phyloP scores from a whole-genome alignment of 2,113 vertebrate genomes.

The Ptilorrhoa leucosticta region DNA sequence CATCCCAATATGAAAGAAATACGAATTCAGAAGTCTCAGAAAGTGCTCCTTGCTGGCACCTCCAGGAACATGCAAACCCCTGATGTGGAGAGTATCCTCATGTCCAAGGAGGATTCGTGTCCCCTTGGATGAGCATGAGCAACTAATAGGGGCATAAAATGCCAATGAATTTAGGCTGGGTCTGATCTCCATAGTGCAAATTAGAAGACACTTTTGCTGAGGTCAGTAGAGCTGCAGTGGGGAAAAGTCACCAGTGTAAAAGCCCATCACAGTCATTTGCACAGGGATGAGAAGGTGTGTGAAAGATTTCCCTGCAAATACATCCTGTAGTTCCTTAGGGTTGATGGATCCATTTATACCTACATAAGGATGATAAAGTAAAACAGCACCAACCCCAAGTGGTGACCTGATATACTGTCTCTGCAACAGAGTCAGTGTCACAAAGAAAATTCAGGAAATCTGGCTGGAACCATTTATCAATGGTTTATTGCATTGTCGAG shows the following conservation, averaged over 20 bases:
- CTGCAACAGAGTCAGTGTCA: not conserved
- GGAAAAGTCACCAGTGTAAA: not conserved
- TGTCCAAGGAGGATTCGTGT: not conserved
- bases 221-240: not conserved
- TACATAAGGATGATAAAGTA: not conserved
- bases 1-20: not conserved
- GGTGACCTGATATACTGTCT: not conserved
- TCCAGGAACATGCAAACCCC: not conserved
- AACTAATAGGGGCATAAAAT: not conserved
- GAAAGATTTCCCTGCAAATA: not conserved
- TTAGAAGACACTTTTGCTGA: not conserved
- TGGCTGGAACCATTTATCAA: not conserved
- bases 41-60: not conserved
- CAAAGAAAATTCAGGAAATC: not conserved
- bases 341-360: not conserved
- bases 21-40: not conserved
- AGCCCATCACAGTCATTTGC: not conserved
- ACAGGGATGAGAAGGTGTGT: not conserved
- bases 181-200: not conserved
- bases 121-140: not conserved
- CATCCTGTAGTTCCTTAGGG: not conserved
- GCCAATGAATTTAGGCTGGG: not conserved
- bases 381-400: not conserved
- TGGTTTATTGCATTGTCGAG: not conserved
- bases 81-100: rapidly evolving